Evolutionary conservation across 2,113 vertebrate species (phyloP), one percentile per base, ranked within the genome.

Genomic region (Phrynosoma platyrhinos): DNA sequence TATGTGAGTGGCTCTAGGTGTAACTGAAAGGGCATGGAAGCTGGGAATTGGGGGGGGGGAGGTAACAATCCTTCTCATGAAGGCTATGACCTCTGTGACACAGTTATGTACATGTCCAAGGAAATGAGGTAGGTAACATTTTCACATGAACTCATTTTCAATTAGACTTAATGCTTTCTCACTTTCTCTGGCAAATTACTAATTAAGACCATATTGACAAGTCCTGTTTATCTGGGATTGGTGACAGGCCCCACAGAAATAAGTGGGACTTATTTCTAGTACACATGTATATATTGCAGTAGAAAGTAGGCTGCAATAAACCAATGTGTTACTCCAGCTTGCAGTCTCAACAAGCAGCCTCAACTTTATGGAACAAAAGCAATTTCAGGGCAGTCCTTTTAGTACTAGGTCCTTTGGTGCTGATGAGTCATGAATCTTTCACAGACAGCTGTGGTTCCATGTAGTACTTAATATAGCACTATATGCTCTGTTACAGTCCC

Each of bases 91-190:
- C 47, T 47, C 47, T 7, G 47, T 47, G 47, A 47, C 47, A 47
- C 47, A 47, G 47, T 6, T 47, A 47, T 47, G 47, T 47, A 47
- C 47, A 47, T 47, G 47, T 47, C 47, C 47, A 47, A 84, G 77
- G 78, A 87, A 27, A 76, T 23, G 16, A 86, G 42, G 27, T 27
- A 84, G 79, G 72, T 81, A n/a, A 83, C 7, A 68, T 80, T 77
- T 83, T 21, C 16, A 36, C 16, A 2, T 14, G 16, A 12, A 42
- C 16, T 25, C 23, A 62, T 8, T 68, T 66, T n/a, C 16, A 72
- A 66, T 64, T 64, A 12, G 27, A 85, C 14, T n/a, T 32, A 42
- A 32, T 47, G 74, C 79, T 2, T 25, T 66, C 55, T 9, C 23
- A 81, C 20, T 20, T 62, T 81, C 9, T 13, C 32, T 64, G 21